Percentiles rank a stretch among this genome's conserved stretches.
Conservation (phyloP, 2,888 invertebrate genomes). For the Lordiphosa fenestrarum region DNA sequence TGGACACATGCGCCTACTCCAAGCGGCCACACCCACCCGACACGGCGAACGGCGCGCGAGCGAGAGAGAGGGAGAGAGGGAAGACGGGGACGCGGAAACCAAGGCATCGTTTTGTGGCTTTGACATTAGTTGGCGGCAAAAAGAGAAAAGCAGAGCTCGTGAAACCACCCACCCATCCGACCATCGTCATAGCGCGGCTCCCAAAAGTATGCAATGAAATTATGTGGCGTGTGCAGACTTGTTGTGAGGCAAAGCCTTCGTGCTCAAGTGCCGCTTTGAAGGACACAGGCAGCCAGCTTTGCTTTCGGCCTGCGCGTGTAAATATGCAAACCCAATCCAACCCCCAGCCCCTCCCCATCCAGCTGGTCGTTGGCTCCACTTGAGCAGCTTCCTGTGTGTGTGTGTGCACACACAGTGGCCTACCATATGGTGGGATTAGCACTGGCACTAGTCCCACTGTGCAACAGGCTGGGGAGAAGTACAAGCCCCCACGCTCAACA, state of each 20-base stretch:
- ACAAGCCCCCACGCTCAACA: too few species aligned
- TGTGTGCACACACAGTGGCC: not conserved
- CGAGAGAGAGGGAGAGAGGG: too few species aligned
- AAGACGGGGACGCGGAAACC: constrained; percentile 5
- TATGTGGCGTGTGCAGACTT: constrained; percentile 39
- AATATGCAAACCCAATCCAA: constrained; percentile 40
- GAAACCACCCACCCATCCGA: constrained; percentile 21
- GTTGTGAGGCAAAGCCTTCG: constrained; percentile 14
- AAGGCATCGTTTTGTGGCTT: constrained; percentile 23
- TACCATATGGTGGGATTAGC: constrained; percentile 33
- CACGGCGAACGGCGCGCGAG: not conserved
- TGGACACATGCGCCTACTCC: constrained; percentile 29
- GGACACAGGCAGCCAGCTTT: constrained; percentile 39
- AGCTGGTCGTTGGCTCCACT: constrained; percentile 19
- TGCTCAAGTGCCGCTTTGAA: constrained; percentile 49
- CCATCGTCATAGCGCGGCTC: constrained; percentile 18
- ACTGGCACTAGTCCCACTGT: constrained; percentile 13
- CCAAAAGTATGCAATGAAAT: constrained; percentile 61
- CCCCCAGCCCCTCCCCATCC: not conserved
- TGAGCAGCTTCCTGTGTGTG: constrained; percentile 41
- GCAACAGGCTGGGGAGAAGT: constrained; percentile 37
- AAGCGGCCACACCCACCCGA: not conserved
- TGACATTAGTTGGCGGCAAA: constrained; percentile 27
- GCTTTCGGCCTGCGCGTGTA: constrained; percentile 56
- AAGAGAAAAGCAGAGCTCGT: not conserved